These are phyloP conservation scores for Agriopis leucophaearia DNA, from an alignment of 2,888 invertebrate species.

Conservation along the genomic window DNA sequence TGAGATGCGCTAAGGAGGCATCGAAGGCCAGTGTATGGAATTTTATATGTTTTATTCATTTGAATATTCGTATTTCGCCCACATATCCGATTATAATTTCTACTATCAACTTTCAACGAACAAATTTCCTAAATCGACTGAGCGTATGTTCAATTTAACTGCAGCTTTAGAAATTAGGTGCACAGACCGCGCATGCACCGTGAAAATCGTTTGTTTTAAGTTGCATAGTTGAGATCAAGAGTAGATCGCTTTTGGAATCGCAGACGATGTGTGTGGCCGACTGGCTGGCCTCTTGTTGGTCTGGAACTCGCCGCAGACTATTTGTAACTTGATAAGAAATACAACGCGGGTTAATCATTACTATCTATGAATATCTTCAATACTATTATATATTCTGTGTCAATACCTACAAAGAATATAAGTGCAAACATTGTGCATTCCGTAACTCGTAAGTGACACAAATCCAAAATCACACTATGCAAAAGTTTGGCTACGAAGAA, in stretches of 20 bases:
- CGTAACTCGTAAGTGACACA: too few relatives aligned
- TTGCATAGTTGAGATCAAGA: constrained; percentile 57
- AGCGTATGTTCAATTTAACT: constrained; percentile 16
- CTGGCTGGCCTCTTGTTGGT: constrained; percentile 39
- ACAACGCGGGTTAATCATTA: constrained; percentile 31
- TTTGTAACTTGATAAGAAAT: constrained; percentile 35
- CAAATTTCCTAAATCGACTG: constrained; percentile 1
- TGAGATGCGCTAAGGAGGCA: too few relatives aligned
- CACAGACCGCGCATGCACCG: constrained; percentile 55
- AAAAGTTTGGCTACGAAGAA: too few relatives aligned
- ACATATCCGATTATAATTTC: too few relatives aligned
- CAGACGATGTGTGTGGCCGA: constrained; percentile 62
- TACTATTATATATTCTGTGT: too few relatives aligned
- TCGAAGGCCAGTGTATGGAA: too few relatives aligned
- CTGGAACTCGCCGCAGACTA: constrained; percentile 23
- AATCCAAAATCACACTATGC: background rate
- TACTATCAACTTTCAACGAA: background rate
- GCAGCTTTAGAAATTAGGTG: constrained; percentile 56
- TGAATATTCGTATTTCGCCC: too few relatives aligned
- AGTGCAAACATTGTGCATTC: background rate
- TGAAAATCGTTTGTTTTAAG: constrained; percentile 75
- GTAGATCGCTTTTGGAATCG: constrained; percentile 44
- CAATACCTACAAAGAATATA: too few relatives aligned
- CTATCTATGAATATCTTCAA: too few relatives aligned
- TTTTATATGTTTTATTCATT: too few relatives aligned